phyloP scores from a whole-genome alignment of 1,140 invertebrate genomes.

The Drosophila sturtevanti region DNA sequence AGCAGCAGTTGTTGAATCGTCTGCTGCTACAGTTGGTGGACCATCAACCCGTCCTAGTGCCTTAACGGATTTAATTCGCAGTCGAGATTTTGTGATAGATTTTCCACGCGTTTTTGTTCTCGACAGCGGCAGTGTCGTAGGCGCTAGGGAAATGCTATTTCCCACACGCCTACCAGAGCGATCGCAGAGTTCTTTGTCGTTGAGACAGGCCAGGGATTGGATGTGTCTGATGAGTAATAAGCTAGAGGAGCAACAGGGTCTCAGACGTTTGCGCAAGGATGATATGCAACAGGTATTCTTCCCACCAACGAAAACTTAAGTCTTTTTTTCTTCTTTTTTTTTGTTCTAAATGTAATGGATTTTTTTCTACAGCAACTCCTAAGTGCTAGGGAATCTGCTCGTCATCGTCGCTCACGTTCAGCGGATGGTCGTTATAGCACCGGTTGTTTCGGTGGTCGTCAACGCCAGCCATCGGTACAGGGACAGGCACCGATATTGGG shows the following conservation, averaged over 20 bases:
- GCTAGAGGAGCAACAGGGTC: conserved; percentile 73
- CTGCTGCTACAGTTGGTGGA: not conserved
- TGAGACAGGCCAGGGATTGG: conserved; percentile 74
- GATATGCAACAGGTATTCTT: conserved; percentile 74
- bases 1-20: not conserved
- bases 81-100: conserved; percentile 77
- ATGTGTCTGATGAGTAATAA: conserved; percentile 74
- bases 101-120: conserved; percentile 77
- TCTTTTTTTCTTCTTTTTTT: not conserved
- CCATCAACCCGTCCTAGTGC: conserved; percentile 31
- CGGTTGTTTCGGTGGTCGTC: conserved; percentile 64
- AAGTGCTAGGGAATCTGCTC: conserved; percentile 59
- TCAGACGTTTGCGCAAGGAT: conserved; percentile 64
- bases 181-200: conserved; percentile 74
- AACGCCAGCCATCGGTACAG: conserved; percentile 34
- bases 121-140: conserved; percentile 61
- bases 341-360: not conserved
- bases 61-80: conserved; percentile 64
- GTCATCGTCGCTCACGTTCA: conserved; percentile 70
- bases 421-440: conserved; percentile 75
- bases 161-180: conserved; percentile 63
- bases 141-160: conserved; percentile 66
- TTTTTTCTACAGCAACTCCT: conserved; percentile 57
- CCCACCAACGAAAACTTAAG: not conserved
- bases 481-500: too few relatives aligned